Conservation (phyloP, 1,140 invertebrate genomes). For the Leptinotarsa defecta region DNA sequence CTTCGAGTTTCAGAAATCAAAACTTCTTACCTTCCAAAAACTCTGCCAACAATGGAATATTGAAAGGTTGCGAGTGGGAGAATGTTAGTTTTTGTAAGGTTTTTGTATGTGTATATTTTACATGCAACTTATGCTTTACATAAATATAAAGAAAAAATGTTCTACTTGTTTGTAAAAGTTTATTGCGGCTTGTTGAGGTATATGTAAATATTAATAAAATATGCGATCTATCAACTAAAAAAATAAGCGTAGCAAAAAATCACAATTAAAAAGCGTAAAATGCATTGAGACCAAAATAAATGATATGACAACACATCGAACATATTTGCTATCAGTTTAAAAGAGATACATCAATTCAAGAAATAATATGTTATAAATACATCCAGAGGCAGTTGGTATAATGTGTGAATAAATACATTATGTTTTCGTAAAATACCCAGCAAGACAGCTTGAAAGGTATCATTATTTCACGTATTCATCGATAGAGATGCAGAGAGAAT, state of each 20-base stretch:
- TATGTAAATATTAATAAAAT: background rate
- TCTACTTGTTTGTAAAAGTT: background rate
- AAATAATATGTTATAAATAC: background rate
- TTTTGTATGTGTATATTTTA: slow-evolving; percentile 30
- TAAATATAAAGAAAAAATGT: background rate
- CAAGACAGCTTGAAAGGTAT: no score
- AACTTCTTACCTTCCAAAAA: background rate
- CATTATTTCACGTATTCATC: no score
- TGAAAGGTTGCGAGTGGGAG: slow-evolving; percentile 2
- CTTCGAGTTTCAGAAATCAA: background rate
- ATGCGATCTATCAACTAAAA: background rate
- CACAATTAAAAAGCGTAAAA: slow-evolving; percentile 12
- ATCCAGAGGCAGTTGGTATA: background rate
- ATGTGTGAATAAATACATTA: background rate
- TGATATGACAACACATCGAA: background rate
- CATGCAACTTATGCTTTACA: background rate
- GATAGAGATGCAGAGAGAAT: no score
- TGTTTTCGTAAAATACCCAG: no score
- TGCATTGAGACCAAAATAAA: background rate
- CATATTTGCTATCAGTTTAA: background rate
- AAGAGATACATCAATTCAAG: no score
- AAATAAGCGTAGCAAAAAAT: slow-evolving; percentile 18
- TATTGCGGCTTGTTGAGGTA: slow-evolving; percentile 5
- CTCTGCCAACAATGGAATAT: background rate
- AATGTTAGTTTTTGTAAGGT: slow-evolving; percentile 25